Evolutionary conservation across 1,140 invertebrate species (phyloP).

Genomic region (Colletes gigas): DNA sequence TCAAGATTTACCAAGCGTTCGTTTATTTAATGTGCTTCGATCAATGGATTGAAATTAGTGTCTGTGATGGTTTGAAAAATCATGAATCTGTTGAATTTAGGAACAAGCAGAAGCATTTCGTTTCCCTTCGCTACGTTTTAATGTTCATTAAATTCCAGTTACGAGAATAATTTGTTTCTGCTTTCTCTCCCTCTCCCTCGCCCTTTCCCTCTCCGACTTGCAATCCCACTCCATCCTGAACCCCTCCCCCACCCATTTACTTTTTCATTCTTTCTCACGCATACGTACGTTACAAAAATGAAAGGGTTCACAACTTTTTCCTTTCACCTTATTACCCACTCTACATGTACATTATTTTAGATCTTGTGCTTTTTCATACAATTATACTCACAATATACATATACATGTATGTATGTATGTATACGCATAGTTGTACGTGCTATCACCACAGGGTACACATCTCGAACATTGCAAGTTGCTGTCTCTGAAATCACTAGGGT

Average conservation of each 20-base stretch:
- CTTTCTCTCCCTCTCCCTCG: constrained; percentile 8
- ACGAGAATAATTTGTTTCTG: constrained; percentile 29
- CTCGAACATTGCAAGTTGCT: background rate
- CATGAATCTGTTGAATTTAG: background rate
- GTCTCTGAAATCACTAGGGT: background rate
- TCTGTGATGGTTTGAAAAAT: too few relatives aligned
- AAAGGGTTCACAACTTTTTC: constrained; percentile 15
- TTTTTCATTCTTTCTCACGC: constrained; percentile 4
- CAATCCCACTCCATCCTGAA: background rate
- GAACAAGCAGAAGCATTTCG: background rate
- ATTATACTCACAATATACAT: background rate
- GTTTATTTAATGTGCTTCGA: too few relatives aligned
- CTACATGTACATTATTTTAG: background rate
- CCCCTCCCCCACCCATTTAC: background rate
- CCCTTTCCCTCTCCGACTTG: background rate
- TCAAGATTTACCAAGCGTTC: too few relatives aligned
- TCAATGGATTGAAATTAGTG: too few relatives aligned
- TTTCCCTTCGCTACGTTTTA: constrained; percentile 6
- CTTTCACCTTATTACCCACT: constrained; percentile 6
- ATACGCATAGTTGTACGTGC: background rate
- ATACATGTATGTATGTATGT: background rate
- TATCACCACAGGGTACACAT: background rate
- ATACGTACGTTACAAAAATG: constrained; percentile 9
- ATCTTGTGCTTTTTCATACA: background rate
- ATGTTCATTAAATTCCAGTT: constrained; percentile 22